Conservation (phyloP, 2,888 invertebrate species). For the Zaprionus lineosus region DNA sequence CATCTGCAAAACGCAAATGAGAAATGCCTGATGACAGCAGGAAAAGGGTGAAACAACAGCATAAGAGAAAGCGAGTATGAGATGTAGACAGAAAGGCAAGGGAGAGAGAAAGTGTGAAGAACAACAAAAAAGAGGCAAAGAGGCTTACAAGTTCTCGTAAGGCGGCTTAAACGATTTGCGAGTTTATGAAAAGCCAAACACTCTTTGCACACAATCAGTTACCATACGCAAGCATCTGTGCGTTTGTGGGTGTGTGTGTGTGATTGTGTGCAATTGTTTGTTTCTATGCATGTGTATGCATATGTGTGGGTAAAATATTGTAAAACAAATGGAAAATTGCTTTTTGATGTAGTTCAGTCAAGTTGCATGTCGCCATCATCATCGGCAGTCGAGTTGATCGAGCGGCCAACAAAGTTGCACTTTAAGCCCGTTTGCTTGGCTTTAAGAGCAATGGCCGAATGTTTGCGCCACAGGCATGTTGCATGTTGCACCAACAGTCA, state of each 20-base stretch:
- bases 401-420: slow-evolving; percentile 3
- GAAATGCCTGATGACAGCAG: slow-evolving; percentile 5
- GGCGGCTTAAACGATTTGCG: slow-evolving; percentile 74
- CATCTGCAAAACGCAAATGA: background rate
- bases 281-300: slow-evolving; percentile 14
- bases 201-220: slow-evolving; percentile 58
- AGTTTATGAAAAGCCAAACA: slow-evolving; percentile 76
- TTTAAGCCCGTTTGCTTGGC: slow-evolving; percentile 29
- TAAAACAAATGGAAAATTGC: slow-evolving; percentile 74
- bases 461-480: slow-evolving; percentile 30
- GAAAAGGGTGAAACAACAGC: slow-evolving; percentile 39
- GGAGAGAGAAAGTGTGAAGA: slow-evolving; percentile 1
- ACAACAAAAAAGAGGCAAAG: slow-evolving; percentile 44
- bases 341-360: slow-evolving; percentile 71
- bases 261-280: slow-evolving; percentile 11
- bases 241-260: slow-evolving; percentile 1
- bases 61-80: slow-evolving; percentile 22
- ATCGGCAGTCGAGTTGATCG: slow-evolving; percentile 38
- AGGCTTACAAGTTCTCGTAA: slow-evolving; percentile 75
- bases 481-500: slow-evolving; percentile 32
- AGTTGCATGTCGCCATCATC: slow-evolving; percentile 34
- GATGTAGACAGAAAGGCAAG: slow-evolving; percentile 23
- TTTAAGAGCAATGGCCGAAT: slow-evolving; percentile 28
- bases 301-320: slow-evolving; percentile 38
- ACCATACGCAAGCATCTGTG: slow-evolving; percentile 9